Conservation (phyloP, 2,113 vertebrate species). For the Pelodiscus sinensis region DNA sequence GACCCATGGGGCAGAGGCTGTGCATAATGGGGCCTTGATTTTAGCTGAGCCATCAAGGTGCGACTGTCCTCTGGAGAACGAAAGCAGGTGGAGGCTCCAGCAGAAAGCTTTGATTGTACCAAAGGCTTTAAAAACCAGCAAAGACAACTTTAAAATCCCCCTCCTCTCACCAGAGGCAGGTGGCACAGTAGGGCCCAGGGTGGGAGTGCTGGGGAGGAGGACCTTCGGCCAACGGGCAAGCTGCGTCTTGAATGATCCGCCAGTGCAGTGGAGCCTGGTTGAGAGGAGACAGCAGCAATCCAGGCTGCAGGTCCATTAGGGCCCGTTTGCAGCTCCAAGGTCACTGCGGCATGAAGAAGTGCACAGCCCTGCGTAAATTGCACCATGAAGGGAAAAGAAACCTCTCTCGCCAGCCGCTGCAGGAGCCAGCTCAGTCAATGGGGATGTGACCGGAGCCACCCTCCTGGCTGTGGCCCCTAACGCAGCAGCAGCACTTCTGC, state of each 20-base stretch:
- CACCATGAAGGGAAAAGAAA: background rate
- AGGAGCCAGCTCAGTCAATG: conserved; percentile 7
- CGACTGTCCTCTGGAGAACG: background rate
- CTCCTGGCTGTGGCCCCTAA: background rate
- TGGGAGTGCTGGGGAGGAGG: background rate
- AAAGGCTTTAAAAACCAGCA: conserved; percentile 11
- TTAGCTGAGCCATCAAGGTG: background rate
- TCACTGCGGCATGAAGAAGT: fast-evolving
- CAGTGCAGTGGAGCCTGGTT: background rate
- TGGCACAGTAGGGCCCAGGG: fast-evolving
- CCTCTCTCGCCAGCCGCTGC: background rate
- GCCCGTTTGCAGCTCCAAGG: background rate
- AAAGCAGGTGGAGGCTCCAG: background rate
- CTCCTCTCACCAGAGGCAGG: fast-evolving
- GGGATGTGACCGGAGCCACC: conserved; percentile 3
- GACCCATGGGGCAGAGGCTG: background rate
- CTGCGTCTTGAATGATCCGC: background rate
- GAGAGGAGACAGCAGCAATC: background rate
- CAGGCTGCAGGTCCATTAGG: background rate
- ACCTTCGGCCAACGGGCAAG: background rate
- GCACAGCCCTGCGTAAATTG: background rate
- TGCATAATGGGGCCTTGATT: background rate
- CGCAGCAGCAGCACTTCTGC: fast-evolving
- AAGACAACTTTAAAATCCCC: fast-evolving
- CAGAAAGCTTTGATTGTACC: background rate